These are phyloP conservation scores for Drosophila subobscura DNA, from an alignment of 1,140 invertebrate genomes.

Conservation along the genomic window DNA sequence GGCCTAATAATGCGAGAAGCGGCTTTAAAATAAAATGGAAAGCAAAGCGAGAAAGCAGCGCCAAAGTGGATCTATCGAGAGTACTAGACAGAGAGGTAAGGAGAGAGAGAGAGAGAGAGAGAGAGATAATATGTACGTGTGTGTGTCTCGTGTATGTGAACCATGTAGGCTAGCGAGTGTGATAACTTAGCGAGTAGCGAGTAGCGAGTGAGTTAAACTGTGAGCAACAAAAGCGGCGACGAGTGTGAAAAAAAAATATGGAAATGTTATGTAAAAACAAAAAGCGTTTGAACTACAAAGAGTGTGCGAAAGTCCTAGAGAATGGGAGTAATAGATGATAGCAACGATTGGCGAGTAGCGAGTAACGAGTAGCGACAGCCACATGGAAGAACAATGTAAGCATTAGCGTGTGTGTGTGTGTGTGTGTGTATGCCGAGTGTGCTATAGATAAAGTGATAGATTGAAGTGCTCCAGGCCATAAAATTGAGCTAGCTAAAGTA, in stretches of 20 bases:
- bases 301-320: no score
- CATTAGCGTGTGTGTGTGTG: neutral
- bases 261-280: neutral
- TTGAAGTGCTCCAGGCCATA: conserved; percentile 42
- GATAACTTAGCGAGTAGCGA: no score
- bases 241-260: neutral
- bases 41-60: conserved; percentile 50
- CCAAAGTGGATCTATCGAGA: conserved; percentile 12
- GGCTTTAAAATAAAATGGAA: conserved; percentile 46
- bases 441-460: conserved; percentile 54
- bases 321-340: no score
- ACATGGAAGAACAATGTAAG: conserved; percentile 4
- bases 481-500: conserved; percentile 11
- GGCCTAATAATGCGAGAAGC: conserved; percentile 28
- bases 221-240: conserved; percentile 1
- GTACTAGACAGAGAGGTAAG: conserved; percentile 17
- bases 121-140: conserved; percentile 6
- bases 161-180: no score
- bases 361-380: conserved; percentile 9
- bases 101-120: conserved; percentile 35
- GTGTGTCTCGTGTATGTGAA: no score
- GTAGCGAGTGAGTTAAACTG: no score
- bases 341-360: no score
- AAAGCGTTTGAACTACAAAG: no score
- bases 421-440: conserved; percentile 45